Base-by-base conservation (phyloP, 2,888 invertebrate genomes). In the Molanna angustata region DNA sequence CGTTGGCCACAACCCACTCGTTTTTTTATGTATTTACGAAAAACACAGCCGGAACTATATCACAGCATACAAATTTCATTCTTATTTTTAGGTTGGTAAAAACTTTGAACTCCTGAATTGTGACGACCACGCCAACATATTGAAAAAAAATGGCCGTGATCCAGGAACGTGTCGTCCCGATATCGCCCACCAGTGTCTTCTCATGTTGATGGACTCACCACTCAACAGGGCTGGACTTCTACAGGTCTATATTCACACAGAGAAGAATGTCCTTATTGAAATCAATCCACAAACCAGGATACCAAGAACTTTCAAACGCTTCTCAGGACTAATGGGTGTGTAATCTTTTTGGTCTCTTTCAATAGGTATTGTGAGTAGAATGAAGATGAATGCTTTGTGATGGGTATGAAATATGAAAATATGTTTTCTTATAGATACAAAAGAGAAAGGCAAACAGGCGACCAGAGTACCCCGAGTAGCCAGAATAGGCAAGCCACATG, bases 181-280 rank as follows among this genome's bases (percentile, higher is more conserved):
- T 66, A 99, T 99, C 56, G 85, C 93, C 0, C 98, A 99, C 70
- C 98, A 98, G 70, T 98, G 97, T 67, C 77, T 99, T 13, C 76
- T 99, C 1, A 99, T 98, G 96, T 77, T 99, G 42, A 86, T 98
- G 77, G 98, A 99, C 69, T 96, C 96, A 56, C 99, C 99, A 0
- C 73, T 99, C 35, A 99, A 99, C 69, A 80, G 98, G 63, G 95
- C 97, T 39, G 97, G 95, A 0, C 76, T 95, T 14, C 74, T 99
- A n/a, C 97, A 98, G 81, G 94, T 97, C 2, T 95, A 94, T 65
- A 80, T 95, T 49, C 91, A 89, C 64, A 95, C 95, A 3, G 89
- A 87, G 64, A 90, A 90, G 65, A 94, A 94, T 79, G 91, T 94
- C 32, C 77, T 96, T 0, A 94, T 96, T 63, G 94, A 95, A 84